phyloP scores from a whole-genome alignment of 2,797 vertebrate genomes.

The Rhinatrema bivittatum region DNA sequence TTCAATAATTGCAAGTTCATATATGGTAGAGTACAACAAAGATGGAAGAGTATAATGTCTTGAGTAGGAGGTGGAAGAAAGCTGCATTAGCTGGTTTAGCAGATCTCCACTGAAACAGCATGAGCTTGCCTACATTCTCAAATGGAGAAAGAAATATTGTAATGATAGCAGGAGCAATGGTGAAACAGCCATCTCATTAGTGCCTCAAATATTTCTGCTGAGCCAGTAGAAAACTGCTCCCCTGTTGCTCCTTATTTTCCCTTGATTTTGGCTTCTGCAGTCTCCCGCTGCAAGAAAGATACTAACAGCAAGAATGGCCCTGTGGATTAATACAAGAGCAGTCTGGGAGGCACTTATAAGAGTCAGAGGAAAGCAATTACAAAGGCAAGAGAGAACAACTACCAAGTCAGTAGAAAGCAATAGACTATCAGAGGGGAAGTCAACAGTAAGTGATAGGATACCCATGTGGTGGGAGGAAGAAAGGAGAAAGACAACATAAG shows the following conservation, averaged over 20 bases:
- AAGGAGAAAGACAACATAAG: background rate
- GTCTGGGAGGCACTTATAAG: slow-evolving; percentile 32
- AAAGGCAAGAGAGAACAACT: slow-evolving; percentile 16
- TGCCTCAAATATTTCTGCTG: slow-evolving; percentile 22
- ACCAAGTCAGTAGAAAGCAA: slow-evolving; percentile 15
- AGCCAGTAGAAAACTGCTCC: slow-evolving; percentile 7
- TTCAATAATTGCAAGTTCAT: too few species aligned
- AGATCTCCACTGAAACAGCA: slow-evolving; percentile 10
- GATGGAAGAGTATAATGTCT: too few species aligned
- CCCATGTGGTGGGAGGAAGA: slow-evolving; percentile 1
- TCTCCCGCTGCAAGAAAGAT: slow-evolving; percentile 23
- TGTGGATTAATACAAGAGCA: slow-evolving; percentile 36
- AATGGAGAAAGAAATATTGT: slow-evolving; percentile 14
- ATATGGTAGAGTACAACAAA: too few species aligned
- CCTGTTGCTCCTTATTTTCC: slow-evolving; percentile 19
- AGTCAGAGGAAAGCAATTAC: slow-evolving; percentile 1
- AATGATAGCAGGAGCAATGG: slow-evolving; percentile 16
- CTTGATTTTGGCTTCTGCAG: slow-evolving; percentile 1
- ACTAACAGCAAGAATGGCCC: slow-evolving; percentile 17
- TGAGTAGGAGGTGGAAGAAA: too few species aligned
- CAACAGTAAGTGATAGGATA: background rate
- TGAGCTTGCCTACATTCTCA: slow-evolving; percentile 5
- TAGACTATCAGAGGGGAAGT: background rate
- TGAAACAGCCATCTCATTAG: slow-evolving; percentile 2
- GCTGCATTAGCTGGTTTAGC: too few species aligned